A percentile compares a stretch with the other conserved stretches of the same genome.
Evolutionary conservation across 1,140 invertebrate genomes (phyloP).

Genomic region (Lepidurus couesii): DNA sequence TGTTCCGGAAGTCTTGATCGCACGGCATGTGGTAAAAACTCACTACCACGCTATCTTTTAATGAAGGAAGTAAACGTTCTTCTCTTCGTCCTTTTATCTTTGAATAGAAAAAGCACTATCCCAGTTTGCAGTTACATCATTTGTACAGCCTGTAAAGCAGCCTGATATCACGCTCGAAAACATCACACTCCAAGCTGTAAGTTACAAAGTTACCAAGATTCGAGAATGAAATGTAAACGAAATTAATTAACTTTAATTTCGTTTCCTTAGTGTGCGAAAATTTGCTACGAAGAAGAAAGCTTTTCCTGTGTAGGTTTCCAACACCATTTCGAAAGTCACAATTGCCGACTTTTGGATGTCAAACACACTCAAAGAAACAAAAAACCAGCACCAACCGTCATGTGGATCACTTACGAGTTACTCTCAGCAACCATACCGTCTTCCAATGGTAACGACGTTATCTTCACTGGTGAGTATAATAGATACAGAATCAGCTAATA

Average conservation of each 20-base stretch:
- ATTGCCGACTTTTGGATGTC: constrained; percentile 28
- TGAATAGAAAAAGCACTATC: not conserved
- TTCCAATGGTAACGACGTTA: constrained; percentile 11
- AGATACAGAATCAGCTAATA: too few relatives aligned
- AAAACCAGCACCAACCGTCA: not conserved
- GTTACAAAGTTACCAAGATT: not conserved
- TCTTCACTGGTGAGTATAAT: not conserved
- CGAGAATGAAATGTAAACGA: too few relatives aligned
- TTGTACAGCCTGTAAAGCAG: not conserved
- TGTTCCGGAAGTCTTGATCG: not conserved
- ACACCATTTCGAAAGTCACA: constrained; percentile 29
- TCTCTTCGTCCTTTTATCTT: not conserved
- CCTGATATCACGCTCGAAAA: not conserved
- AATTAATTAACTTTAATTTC: not conserved
- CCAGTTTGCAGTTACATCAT: not conserved
- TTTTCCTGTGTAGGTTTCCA: constrained; percentile 31
- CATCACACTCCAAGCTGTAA: not conserved
- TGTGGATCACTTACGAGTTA: constrained; percentile 25
- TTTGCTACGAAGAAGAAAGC: not conserved
- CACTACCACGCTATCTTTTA: not conserved
- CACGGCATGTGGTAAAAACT: not conserved
- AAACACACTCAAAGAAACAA: not conserved
- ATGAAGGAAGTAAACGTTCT: not conserved
- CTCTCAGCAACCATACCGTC: not conserved
- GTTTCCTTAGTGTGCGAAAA: constrained; percentile 31